Conservation (phyloP, 2,113 vertebrate genomes). For the Vireo altiloquus region DNA sequence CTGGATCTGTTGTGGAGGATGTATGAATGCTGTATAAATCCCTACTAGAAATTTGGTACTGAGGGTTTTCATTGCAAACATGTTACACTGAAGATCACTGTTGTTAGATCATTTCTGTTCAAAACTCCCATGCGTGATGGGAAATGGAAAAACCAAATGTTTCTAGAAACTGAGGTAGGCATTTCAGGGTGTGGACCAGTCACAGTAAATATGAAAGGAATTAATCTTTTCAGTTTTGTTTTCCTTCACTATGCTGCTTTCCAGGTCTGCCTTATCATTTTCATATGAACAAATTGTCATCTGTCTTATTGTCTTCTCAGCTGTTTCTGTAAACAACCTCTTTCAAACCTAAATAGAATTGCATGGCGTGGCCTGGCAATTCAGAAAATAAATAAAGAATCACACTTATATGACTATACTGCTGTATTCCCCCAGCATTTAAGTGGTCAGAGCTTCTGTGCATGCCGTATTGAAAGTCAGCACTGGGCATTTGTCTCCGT, state of each 20-base stretch:
- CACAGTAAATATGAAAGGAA: neutral
- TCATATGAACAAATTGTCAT: neutral
- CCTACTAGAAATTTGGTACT: neutral
- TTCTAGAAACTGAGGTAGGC: neutral
- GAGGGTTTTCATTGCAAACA: neutral
- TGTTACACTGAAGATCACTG: neutral
- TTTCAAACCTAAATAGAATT: conserved; percentile 29
- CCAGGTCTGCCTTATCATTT: neutral
- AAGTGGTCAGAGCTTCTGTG: neutral
- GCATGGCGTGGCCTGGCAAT: neutral
- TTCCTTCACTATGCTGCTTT: neutral
- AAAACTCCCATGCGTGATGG: accelerated
- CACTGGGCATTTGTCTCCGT: conserved; percentile 60
- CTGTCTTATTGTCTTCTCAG: neutral
- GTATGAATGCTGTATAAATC: neutral
- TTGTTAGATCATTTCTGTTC: neutral
- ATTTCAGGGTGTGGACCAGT: neutral
- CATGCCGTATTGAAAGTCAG: neutral
- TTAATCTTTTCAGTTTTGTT: neutral
- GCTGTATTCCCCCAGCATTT: neutral
- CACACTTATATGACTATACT: neutral
- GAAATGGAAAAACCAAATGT: neutral
- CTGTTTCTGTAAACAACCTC: neutral
- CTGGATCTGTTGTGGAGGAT: neutral
- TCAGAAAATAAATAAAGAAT: conserved; percentile 8